Evolutionary conservation across 1,140 invertebrate genomes (phyloP).

Genomic region (Drosophila jambulina): DNA sequence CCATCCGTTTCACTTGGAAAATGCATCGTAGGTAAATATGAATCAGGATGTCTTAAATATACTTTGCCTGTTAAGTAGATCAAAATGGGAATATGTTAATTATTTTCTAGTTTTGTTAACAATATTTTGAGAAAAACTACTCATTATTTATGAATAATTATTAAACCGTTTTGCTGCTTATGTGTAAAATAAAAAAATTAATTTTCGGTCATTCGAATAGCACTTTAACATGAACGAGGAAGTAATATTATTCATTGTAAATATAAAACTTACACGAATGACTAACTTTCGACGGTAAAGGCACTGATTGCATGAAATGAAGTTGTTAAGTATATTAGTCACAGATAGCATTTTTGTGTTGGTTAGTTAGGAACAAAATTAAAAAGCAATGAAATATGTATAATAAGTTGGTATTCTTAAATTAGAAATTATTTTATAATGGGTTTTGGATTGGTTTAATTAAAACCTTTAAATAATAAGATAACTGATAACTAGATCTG

Average conservation of each 20-base stretch:
- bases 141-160: not conserved
- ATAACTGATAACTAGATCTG: not conserved
- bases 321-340: conserved; percentile 34
- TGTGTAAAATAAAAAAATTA: conserved; percentile 5
- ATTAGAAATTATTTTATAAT: not conserved
- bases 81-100: not conserved
- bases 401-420: not conserved
- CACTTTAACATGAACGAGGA: not conserved
- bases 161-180: conserved; percentile 9
- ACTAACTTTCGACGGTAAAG: conserved; percentile 86
- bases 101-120: not conserved
- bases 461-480: not conserved
- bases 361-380: not conserved
- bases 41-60: conserved; percentile 93
- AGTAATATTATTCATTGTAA: conserved; percentile 6
- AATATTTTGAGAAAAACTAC: not conserved
- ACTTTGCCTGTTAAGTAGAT: conserved; percentile 86
- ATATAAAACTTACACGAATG: conserved; percentile 68
- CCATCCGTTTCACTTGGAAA: conserved; percentile 89
- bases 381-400: not conserved
- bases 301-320: conserved; percentile 84
- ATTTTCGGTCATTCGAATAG: not conserved
- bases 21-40: conserved; percentile 92
- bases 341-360: conserved; percentile 2
- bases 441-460: not conserved